phyloP scores from a whole-genome alignment of 2,888 invertebrate genomes.

The Caprella mutica region DNA sequence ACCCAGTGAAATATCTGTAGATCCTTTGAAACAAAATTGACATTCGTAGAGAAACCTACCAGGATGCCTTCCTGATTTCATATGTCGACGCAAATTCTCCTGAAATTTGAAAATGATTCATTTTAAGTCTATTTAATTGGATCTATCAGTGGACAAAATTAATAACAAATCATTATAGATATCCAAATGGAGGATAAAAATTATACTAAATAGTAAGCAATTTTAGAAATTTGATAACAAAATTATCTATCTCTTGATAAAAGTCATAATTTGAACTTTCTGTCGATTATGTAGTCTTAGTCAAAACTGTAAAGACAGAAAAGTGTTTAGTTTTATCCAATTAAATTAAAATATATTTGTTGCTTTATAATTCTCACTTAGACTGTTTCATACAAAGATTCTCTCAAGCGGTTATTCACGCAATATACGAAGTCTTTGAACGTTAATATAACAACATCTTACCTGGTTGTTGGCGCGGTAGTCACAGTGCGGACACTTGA shows the following conservation, averaged over 20 bases:
- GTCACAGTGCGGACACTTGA: conserved; percentile 40
- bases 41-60: conserved; percentile 70
- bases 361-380: too few species aligned
- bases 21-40: conserved; percentile 47
- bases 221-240: too few species aligned
- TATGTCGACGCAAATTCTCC: conserved; percentile 82
- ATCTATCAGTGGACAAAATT: neutral
- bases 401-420: conserved; percentile 5
- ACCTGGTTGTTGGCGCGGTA: too few species aligned
- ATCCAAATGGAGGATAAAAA: neutral
- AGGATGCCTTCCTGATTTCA: conserved; percentile 64
- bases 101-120: conserved; percentile 38
- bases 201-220: too few species aligned
- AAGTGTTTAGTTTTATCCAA: too few species aligned
- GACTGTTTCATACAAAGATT: too few species aligned
- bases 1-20: neutral
- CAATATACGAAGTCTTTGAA: conserved; percentile 2
- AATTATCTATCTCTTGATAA: too few species aligned
- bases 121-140: neutral
- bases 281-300: too few species aligned
- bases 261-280: too few species aligned
- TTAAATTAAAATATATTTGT: too few species aligned
- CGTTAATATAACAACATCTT: too few species aligned
- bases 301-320: too few species aligned
- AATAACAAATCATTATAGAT: neutral